Evolutionary conservation across 30 jellyfish, hydroid and myxozoan species (phyloP).

Genomic region (Aurelia sp.): DNA sequence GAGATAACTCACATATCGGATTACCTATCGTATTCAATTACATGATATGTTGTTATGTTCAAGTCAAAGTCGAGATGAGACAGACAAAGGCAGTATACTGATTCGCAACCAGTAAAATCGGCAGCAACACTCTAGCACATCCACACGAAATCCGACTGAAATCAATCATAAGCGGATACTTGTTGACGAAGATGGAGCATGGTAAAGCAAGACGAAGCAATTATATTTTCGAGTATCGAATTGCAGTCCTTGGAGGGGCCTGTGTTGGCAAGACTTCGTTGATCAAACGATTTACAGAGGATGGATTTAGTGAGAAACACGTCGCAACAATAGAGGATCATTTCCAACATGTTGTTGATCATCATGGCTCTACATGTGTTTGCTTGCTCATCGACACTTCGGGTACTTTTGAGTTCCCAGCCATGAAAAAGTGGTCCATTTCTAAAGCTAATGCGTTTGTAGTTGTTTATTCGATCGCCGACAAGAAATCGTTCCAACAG

Average conservation of each 20-base stretch:
- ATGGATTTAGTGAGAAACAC: constrained; percentile 67
- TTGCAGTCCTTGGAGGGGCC: constrained; percentile 90
- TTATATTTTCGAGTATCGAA: constrained; percentile 93
- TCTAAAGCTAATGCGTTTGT: constrained; percentile 93
- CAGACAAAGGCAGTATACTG: no score
- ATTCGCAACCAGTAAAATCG: neutral
- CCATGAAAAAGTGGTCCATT: constrained; percentile 92
- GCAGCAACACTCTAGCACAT: neutral
- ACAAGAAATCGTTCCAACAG: constrained; percentile 75
- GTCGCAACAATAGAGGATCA: constrained; percentile 92
- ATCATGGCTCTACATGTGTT: constrained; percentile 86
- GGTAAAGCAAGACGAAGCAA: constrained; percentile 84
- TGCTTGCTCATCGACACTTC: constrained; percentile 94
- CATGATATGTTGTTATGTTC: no score
- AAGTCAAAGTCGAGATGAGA: no score
- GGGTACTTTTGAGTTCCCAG: constrained; percentile 97
- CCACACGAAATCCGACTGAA: neutral
- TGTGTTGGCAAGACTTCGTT: constrained; percentile 85
- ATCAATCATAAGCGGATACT: neutral
- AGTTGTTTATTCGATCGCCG: constrained; percentile 88
- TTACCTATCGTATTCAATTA: neutral
- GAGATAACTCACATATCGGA: constrained; percentile 2
- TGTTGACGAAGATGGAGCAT: constrained; percentile 5
- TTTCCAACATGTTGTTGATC: constrained; percentile 91
- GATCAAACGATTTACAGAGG: constrained; percentile 76